A percentile compares a stretch with the other conserved stretches of the same genome.
phyloP scores from a whole-genome alignment of 2,113 vertebrate genomes.

The Neofelis nebulosa region DNA sequence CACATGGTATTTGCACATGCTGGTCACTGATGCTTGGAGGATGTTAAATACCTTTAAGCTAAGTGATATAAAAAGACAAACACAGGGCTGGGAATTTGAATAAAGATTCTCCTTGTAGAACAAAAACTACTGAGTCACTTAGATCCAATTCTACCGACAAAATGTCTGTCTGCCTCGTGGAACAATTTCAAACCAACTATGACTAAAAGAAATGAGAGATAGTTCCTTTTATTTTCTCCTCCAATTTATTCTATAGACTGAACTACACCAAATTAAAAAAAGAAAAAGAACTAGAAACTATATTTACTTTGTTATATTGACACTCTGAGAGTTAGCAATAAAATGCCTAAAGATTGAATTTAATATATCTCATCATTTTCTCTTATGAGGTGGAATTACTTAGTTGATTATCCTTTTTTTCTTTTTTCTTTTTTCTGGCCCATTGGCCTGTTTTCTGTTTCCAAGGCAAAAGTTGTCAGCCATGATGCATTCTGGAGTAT shows the following conservation, averaged over 20 bases:
- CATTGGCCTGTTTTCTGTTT: background rate
- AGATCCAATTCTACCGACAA: background rate
- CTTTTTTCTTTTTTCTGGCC: constrained; percentile 9
- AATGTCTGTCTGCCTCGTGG: background rate
- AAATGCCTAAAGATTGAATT: constrained; percentile 18
- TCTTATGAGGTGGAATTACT: constrained; percentile 29
- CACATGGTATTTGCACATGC: background rate
- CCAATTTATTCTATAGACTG: background rate
- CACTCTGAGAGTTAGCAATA: constrained; percentile 10
- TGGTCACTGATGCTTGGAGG: background rate
- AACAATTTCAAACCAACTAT: background rate
- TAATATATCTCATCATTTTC: constrained; percentile 49
- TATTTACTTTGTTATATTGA: constrained; percentile 37
- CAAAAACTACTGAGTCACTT: background rate
- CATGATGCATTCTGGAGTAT: background rate
- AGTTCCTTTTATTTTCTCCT: constrained; percentile 31
- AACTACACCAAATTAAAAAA: background rate
- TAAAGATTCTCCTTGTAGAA: background rate
- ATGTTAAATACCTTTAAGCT: background rate
- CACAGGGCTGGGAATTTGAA: background rate
- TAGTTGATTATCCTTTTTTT: constrained; percentile 3
- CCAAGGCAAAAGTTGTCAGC: background rate
- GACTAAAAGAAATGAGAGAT: background rate
- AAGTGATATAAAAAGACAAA: background rate
- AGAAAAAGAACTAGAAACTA: background rate